These are phyloP conservation scores for Diaphora mendica DNA, from an alignment of 2,888 invertebrate species.

Conservation along the genomic window DNA sequence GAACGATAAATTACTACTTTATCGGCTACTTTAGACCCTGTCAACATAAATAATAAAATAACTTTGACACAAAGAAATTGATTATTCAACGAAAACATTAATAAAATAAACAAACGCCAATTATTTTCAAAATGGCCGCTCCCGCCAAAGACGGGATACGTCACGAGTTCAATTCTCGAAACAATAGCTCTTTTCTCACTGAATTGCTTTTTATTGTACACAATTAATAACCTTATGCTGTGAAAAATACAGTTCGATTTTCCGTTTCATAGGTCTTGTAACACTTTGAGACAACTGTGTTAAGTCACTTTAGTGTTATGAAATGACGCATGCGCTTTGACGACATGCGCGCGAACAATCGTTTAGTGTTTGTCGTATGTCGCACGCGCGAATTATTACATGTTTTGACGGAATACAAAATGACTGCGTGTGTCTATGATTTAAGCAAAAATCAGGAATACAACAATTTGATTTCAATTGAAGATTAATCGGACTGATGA, in stretches of 20 bases:
- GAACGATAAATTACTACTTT: background rate
- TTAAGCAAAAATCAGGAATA: background rate
- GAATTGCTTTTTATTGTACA: constrained; percentile 23
- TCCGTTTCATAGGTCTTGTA: background rate
- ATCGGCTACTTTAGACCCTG: background rate
- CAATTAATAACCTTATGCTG: background rate
- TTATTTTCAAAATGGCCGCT: constrained; percentile 15
- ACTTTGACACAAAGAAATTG: constrained; percentile 15
- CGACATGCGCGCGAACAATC: constrained; percentile 59
- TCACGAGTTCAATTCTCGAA: constrained; percentile 51
- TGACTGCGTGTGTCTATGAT: background rate
- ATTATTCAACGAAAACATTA: constrained; percentile 16
- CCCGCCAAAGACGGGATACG: constrained; percentile 34
- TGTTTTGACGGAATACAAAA: constrained; percentile 49
- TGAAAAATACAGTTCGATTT: background rate
- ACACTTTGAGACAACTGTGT: background rate
- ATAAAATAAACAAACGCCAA: constrained; percentile 25
- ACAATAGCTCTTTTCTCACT: constrained; percentile 45
- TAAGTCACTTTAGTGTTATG: constrained; percentile 13
- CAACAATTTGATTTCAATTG: background rate
- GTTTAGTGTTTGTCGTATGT: constrained; percentile 47
- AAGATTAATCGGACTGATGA: background rate
- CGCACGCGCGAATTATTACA: constrained; percentile 52
- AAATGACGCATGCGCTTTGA: constrained; percentile 51
- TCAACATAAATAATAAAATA: constrained; percentile 8